Evolutionary conservation across 2,888 invertebrate genomes (phyloP), one percentile per base, ranked within the genome.

Genomic region (Labia minor): DNA sequence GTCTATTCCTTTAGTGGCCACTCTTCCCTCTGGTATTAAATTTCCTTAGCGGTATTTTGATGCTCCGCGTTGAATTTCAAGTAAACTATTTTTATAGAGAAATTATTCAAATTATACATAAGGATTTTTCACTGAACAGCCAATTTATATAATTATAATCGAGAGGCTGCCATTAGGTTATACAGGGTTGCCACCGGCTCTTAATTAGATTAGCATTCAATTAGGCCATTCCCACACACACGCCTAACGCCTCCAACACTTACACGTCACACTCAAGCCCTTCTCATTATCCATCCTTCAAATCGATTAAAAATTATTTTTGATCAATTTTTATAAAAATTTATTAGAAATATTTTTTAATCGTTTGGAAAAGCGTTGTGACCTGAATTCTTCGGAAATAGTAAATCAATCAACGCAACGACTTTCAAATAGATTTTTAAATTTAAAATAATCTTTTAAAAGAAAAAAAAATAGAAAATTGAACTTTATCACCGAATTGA

Each of bases 81-180:
- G 14, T n/a, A 49, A 49, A 49, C 3, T 49, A 49, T 49, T 49
- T 49, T 49, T 49, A 49, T 49, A 49, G 49, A 49, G 49, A 49
- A 49, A 49, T 49, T 49, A 49, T 49, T 49, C 49, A 49, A 49
- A 49, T 49, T 49, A 49, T 49, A 49, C 49, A 49, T 16, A 14
- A 16, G 49, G 49, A 49, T 49, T 49, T 49, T 49, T 49, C 49
- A 49, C 16, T 16, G 49, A 49, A 49, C 49, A 49, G 49, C 6
- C 49, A 49, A 49, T 49, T 49, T 49, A 49, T 49, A 49, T 49
- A 49, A 49, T 49, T 49, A 49, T 49, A 49, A 49, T 49, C 49
- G 49, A 49, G 49, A 49, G n/a, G 49, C 49, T 49, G 49, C 8
- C 49, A 49, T 49, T 49, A 49, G 49, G 49, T 14, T 49, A 3